Base-by-base conservation (phyloP, 2,888 invertebrate genomes). In the Myopa testacea region DNA sequence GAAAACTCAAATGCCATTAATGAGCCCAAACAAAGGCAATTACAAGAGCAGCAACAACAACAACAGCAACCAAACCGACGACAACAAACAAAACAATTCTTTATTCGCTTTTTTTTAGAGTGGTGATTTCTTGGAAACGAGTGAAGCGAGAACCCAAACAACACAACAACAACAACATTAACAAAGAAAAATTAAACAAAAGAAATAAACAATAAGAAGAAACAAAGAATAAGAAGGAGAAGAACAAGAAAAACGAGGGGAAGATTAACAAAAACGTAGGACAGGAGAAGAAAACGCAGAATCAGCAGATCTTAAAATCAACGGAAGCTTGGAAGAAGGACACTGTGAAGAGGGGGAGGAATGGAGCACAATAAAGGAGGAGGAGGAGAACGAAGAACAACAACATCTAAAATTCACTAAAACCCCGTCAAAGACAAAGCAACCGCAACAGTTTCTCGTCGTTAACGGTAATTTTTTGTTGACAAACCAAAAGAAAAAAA, bases 101-200 rank as follows among this genome's bases (percentile, higher is more conserved):
- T 69, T 26, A 3, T 69, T 26, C 10, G 69, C 45, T 45, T 45
- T 50, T 50, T 68, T 26, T 50, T 69, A 69, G 40, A 40, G 45
- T 52, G 69, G 26, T 69, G 45, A 69, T 69, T 69, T 45, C 50
- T 68, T 69, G 40, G 50, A 50, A 69, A 45, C 69, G 26, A 69
- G 45, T 50, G 34, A 26, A 69, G 69, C 50, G 40, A 3, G 50
- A 69, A 69, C 45, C 40, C 26, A 45, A 16, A 45, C 45, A 45
- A 45, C 26, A n/a, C 69, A 26, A 69, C 16, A 69, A 26, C 69
- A 26, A 50, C 69, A 26, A 69, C 16, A 69, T 10, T 50, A 26
- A 50, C 37, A 63, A 7, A 12, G n/a, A 45, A 45, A 45, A 45
- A 10, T 0, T 1, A 10, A 26, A 26, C 26, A 45, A 45, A 45